Percentiles rank a stretch among this genome's conserved stretches.
Conservation (phyloP, 1,140 invertebrate species). For the Drosophila willistoni region DNA sequence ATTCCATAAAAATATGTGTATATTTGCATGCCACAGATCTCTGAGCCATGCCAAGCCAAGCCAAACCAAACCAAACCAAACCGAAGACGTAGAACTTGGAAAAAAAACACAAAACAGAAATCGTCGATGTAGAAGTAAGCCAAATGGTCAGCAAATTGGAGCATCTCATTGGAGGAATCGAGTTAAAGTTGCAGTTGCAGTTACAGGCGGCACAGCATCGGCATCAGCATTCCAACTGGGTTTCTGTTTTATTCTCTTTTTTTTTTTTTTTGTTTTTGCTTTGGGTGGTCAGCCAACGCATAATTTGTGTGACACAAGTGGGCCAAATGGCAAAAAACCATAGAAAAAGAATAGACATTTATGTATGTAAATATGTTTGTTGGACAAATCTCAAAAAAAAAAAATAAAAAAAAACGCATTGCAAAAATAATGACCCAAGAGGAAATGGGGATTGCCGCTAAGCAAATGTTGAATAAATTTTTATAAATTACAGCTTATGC, state of each 20-base stretch:
- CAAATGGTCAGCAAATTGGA: slow-evolving; percentile 76
- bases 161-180: slow-evolving; percentile 36
- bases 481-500: too few relatives aligned
- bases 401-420: not conserved
- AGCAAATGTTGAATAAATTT: not conserved
- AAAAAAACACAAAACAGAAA: not conserved
- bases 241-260: slow-evolving; percentile 6
- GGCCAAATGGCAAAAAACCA: slow-evolving; percentile 51
- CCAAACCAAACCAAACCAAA: slow-evolving; percentile 15
- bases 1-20: not conserved
- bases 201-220: slow-evolving; percentile 10
- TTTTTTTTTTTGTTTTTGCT: not conserved
- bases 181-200: slow-evolving; percentile 30
- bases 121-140: slow-evolving; percentile 51
- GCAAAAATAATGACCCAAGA: slow-evolving; percentile 1
- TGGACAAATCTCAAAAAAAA: not conserved
- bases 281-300: slow-evolving; percentile 49
- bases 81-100: slow-evolving; percentile 5
- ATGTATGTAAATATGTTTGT: not conserved
- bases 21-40: slow-evolving; percentile 64
- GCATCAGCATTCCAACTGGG: slow-evolving; percentile 32
- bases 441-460: not conserved
- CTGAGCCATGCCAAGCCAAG: too few relatives aligned
- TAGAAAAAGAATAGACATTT: not conserved
- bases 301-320: slow-evolving; percentile 67